Evolutionary conservation across 1,140 invertebrate species (phyloP).

Genomic region (Drosophila equinoxialis): DNA sequence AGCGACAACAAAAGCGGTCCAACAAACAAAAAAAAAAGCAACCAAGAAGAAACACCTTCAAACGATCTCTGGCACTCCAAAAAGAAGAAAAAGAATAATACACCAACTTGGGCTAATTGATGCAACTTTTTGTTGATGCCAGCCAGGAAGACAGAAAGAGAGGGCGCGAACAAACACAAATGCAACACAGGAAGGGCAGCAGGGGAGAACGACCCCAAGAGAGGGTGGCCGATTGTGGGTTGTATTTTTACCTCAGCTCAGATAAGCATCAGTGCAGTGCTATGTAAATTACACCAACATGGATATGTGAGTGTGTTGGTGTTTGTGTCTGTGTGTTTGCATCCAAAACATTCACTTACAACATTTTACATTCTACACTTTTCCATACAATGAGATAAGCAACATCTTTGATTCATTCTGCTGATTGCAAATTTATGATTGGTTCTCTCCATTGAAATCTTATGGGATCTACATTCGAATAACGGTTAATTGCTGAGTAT

Average conservation of each 20-base stretch:
- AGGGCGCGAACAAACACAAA: not conserved
- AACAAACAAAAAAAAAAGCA: slow-evolving; percentile 27
- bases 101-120: slow-evolving; percentile 71
- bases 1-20: slow-evolving; percentile 74
- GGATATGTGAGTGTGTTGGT: not conserved
- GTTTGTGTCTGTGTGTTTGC: slow-evolving; percentile 31
- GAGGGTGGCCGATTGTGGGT: slow-evolving; percentile 9
- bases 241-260: slow-evolving; percentile 75
- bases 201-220: not conserved
- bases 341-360: slow-evolving; percentile 74
- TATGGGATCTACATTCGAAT: no score
- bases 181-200: not conserved
- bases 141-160: slow-evolving; percentile 3
- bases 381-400: slow-evolving; percentile 74
- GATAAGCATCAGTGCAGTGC: slow-evolving; percentile 74
- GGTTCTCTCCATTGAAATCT: no score
- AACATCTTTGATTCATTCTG: not conserved
- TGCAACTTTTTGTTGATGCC: slow-evolving; percentile 70
- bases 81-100: slow-evolving; percentile 39
- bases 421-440: slow-evolving; percentile 3
- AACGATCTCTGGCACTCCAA: slow-evolving; percentile 22
- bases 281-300: slow-evolving; percentile 21
- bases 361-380: slow-evolving; percentile 79
- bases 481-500: no score
- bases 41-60: slow-evolving; percentile 23